phyloP scores from a whole-genome alignment of 53 echinoderm and acorn worm species.

The Patiria pectinifera region DNA sequence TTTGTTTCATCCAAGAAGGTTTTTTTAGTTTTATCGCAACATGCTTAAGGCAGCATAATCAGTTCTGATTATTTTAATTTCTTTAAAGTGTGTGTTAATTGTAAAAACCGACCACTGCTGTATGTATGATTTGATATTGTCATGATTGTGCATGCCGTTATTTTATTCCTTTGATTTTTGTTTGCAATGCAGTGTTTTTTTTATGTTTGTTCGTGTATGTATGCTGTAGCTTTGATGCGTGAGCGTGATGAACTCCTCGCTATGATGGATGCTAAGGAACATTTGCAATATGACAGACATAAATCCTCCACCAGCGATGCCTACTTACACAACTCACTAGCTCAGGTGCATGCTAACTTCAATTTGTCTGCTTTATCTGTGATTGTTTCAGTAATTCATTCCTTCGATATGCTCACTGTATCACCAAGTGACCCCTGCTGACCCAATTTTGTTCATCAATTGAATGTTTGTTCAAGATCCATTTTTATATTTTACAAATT shows the following conservation, averaged over 20 bases:
- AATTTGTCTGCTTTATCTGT: neutral
- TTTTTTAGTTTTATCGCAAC: neutral
- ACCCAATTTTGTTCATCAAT: too few species aligned
- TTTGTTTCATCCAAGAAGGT: too few species aligned
- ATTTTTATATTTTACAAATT: too few species aligned
- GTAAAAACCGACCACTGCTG: neutral
- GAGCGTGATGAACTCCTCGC: slow-evolving; percentile 93
- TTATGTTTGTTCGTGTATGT: neutral
- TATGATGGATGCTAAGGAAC: slow-evolving; percentile 94
- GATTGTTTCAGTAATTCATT: too few species aligned
- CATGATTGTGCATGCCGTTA: neutral
- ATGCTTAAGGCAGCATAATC: neutral
- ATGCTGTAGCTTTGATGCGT: slow-evolving; percentile 72
- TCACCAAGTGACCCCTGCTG: too few species aligned
- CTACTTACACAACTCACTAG: slow-evolving; percentile 65
- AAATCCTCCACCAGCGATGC: slow-evolving; percentile 72
- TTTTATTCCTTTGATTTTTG: neutral
- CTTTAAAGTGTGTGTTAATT: too few species aligned
- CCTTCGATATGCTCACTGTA: too few species aligned
- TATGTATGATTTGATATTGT: neutral
- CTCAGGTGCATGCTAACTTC: slow-evolving; percentile 71
- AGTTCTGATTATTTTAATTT: neutral
- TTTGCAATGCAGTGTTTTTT: neutral
- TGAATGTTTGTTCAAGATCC: too few species aligned
- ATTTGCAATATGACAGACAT: slow-evolving; percentile 85